Percentiles rank a stretch among this genome's conserved stretches.
phyloP scores from a whole-genome alignment of 2,888 invertebrate species.

The Sinopyrophorus schimmeli region DNA sequence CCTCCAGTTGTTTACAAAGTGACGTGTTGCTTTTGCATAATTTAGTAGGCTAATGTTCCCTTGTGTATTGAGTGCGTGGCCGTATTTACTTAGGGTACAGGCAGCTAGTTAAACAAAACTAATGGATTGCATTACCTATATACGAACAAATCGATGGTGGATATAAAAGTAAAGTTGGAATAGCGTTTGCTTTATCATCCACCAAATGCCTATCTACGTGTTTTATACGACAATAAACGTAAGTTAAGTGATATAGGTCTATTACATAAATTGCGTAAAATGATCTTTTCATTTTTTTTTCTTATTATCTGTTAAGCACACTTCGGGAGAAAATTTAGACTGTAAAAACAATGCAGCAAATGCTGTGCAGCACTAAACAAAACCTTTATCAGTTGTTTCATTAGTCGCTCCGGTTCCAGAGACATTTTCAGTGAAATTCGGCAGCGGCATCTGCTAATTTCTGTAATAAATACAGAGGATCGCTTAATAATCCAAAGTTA shows the following conservation, averaged over 20 bases:
- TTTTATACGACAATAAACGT: too few species aligned
- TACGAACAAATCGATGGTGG: constrained; percentile 10
- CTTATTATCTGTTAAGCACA: too few species aligned
- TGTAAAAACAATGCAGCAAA: too few species aligned
- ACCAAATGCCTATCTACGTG: constrained; percentile 1
- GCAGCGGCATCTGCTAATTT: constrained; percentile 32
- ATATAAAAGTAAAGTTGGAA: constrained; percentile 1
- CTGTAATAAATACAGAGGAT: constrained; percentile 34
- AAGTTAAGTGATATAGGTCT: too few species aligned
- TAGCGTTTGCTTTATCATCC: neutral
- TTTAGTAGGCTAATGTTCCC: constrained; percentile 20
- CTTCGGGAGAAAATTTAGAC: too few species aligned
- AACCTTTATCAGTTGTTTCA: constrained; percentile 29
- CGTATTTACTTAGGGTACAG: constrained; percentile 26
- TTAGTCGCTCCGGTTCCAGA: constrained; percentile 25
- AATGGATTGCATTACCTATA: constrained; percentile 28
- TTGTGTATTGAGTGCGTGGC: constrained; percentile 25
- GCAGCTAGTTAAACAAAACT: constrained; percentile 32
- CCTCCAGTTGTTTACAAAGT: constrained; percentile 16
- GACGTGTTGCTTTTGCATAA: constrained; percentile 24
- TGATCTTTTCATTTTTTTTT: too few species aligned
- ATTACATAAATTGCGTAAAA: too few species aligned
- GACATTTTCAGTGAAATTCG: constrained; percentile 27
- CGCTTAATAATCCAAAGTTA: constrained; percentile 42
- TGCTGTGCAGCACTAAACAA: too few species aligned